Evolutionary conservation across 2,888 invertebrate species (phyloP), one percentile per base, ranked within the genome.

Genomic region (Ditula angustiorana): DNA sequence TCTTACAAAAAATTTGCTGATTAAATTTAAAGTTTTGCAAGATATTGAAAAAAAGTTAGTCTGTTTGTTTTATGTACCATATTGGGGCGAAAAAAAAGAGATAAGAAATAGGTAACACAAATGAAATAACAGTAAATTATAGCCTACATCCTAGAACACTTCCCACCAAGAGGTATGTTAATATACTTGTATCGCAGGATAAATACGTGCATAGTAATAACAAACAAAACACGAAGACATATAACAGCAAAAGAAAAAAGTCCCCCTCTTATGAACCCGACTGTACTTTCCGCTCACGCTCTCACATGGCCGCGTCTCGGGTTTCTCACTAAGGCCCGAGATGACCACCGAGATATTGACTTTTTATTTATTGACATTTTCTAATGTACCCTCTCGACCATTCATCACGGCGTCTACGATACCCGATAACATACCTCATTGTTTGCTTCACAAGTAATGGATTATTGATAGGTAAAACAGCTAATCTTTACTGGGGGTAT

Each of bases 281-380:
- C 71, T 46, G 56, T 57, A 67, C 56, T 21, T 35, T 41, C 41
- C 41, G 35, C 13, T 49, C 41, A 49, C 50, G 37, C 55, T 24
- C 55, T 35, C 62, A 69, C 75, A 74, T 72, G 67, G 71, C 74
- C 75, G 74, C 81, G 81, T 80, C 80, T 88, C 81, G 72, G 69
- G 78, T 82, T 83, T 79, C 82, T 72, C 75, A 72, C 74, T 68
- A 62, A 66, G 68, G 68, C 70, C 68, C 68, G 77, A 81, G 85
- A 87, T 87, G 84, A 81, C 78, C 77, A 77, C 73, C 69, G 69
- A 80, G 89, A 91, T 90, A 88, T 83, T 82, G 78, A 83, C 83
- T 89, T 91, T 90, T 92, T 92, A 91, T 91, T 90, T 90, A 92
- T 92, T 91, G 88, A 89, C 90, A 87, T 89, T 90, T 90, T 89